Base-by-base conservation (phyloP, 2,888 invertebrate genomes). In the Drosophila vallismaia region DNA sequence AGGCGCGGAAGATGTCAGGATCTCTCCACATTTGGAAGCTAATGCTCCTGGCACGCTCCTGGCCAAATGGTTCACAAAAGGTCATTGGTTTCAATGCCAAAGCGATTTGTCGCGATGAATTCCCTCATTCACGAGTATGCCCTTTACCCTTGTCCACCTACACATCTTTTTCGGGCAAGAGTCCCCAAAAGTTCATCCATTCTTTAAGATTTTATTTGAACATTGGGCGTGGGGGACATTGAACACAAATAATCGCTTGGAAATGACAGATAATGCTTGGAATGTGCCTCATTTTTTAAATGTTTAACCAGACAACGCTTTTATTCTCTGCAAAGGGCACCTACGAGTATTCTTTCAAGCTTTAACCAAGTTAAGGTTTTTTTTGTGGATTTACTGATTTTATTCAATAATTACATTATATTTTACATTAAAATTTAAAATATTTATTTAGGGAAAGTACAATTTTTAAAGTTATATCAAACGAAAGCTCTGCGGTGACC, bases 41-140 rank as follows among this genome's bases (percentile, higher is more conserved):
- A 19, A 19, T 42, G 40, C 40, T 19, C 2, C 40, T 3, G 40
- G 19, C 9, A 19, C 40, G 40, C 12, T 53, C 38, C 6, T 24
- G 14, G 3, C 53, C 33, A 46, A 36, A 38, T 38, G 46, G 14
- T 59, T 64, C 29, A 46, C 28, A 8, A 26, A 33, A 33, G 75
- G 52, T 68, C 67, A 62, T 60, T 33, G 42, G 45, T 51, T 48
- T 74, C 74, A 72, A 70, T 76, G 76, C 49, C 81, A 79, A 64
- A 33, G 24, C 36, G 40, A 54, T 54, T 70, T 50, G 57, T 9
- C 12, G 36, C 40, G 40, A 14, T 14, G 9, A 12, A 12, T 5
- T 12, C 12, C 12, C 12, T 3, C 33, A 33, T 42, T 42, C 40
- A 14, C n/a, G 40, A 8, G 40, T 2, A 42, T 19, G 40, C 5